Evolutionary conservation across 2,113 vertebrate species (phyloP), one percentile per base, ranked within the genome.

Genomic region (Boleophthalmus pectinirostris): DNA sequence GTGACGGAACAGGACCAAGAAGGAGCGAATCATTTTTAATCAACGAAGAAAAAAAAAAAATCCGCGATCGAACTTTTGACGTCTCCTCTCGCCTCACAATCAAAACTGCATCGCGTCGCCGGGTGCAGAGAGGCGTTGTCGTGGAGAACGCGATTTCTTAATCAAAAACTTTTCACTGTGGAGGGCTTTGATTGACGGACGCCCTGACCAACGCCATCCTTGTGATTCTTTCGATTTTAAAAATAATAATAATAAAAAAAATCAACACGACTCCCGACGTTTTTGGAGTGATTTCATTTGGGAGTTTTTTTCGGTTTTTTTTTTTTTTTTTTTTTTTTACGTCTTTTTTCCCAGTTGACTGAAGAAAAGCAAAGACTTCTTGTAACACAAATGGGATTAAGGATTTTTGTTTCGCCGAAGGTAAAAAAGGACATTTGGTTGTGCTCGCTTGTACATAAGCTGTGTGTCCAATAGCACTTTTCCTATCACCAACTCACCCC

Each of bases 391-490:
- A 54, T 21, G 5, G 38, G 16, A 68, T 15, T 69, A 49, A 56
- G 83, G 16, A 2, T 4, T 5, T 68, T 51, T 61, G 9, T 66
- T 81, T 82, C 51, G 23, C 60, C 77, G 65, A 21, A 77, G 49
- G 67, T 66, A 46, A 78, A 67, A 46, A 58, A 70, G 29, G 46
- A 69, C n/a, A 38, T 24, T 75, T 80, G 80, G 63, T 79, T 79
- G 73, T 82, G 87, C 83, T 89, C 60, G 93, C 92, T 80, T 94
- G 93, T 94, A 94, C 69, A 94, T 93, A 92, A 80, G 91, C 93
- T 89, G 85, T 94, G 86, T 94, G 89, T 93, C 83, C 88, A 90
- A 70, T 70, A 92, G 92, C 93, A 93, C 92, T 92, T 92, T 92
- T 24, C 85, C 85, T 82, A 35, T 79, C 82, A 82, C 80, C 88